Base-by-base conservation (phyloP, 2,797 vertebrate genomes). In the Danio choprae region DNA sequence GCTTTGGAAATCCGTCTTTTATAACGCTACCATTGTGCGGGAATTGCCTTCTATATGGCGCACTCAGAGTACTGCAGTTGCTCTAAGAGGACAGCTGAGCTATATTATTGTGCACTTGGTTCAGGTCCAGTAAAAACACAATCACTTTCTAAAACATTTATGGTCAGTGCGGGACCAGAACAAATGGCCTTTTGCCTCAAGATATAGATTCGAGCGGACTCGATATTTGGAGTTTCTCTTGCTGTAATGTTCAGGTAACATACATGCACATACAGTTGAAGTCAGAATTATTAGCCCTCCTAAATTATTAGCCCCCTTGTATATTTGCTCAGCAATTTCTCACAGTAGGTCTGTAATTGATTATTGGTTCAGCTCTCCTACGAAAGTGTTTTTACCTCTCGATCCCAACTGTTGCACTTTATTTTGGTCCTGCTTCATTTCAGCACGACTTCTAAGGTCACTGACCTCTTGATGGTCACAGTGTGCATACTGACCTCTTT, bases 91-190 rank as follows among this genome's bases (percentile, higher is more conserved):
- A 73, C 65, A 55, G 41, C 74, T 81, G 48, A 83, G 81, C 76
- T 75, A 63, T 68, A 60, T 76, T 72, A 84, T 80, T 56, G 67
- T 79, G 76, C 79, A 70, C 62, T 41, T 64, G 46, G 73, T 44
- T 68, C 72, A 74, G 74, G 74, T 74, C 51, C 56, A 78, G 74
- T 59, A 71, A 78, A 77, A 64, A 76, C 38, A 55, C 43, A 60
- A 50, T 74, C 9, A 16, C 20, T 29, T 73, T 69, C 36, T 51
- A 22, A 29, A 29, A n/a, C 65, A 40, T 60, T 16, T 18, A 15
- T 64, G 41, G 22, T 58, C 16, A 38, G 29, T 44, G 20, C 46
- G 62, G 40, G 40, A 68, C 15, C 10, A 36, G 29, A 16, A 20
- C 7, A 40, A 7, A 48, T 0, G 13, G 63, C 29, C 43, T 10